Evolutionary conservation across 2,797 vertebrate genomes (phyloP).

Genomic region (Lates japonicus): DNA sequence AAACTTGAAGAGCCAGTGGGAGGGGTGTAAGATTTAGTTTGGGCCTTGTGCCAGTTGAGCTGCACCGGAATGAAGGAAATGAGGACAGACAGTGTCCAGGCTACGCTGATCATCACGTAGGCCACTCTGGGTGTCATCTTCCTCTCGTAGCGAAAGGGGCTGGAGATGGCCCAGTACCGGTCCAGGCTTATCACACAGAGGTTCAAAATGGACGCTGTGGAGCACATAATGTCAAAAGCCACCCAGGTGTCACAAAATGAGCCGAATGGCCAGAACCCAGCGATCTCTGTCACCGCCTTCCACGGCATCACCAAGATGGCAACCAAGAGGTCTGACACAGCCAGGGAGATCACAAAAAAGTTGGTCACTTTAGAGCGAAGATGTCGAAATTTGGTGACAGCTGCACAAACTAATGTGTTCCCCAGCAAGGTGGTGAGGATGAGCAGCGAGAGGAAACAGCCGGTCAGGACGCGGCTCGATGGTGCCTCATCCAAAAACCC

Average conservation of each 20-base stretch:
- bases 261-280: conserved; percentile 98
- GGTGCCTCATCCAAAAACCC: conserved; percentile 89
- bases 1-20: conserved; percentile 71
- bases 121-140: conserved; percentile 99
- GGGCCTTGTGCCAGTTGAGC: conserved; percentile 98
- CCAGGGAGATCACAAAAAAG: conserved; percentile 98
- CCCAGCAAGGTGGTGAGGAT: conserved; percentile 97
- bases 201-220: conserved; percentile 97
- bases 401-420: conserved; percentile 95
- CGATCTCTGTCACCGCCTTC: conserved; percentile 96
- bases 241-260: conserved; percentile 99
- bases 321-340: conserved; percentile 96
- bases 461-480: conserved; percentile 92
- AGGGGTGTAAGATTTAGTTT: conserved; percentile 72
- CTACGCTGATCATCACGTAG: conserved; percentile 94
- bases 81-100: conserved; percentile 96
- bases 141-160: conserved; percentile 97
- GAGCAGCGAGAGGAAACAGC: conserved; percentile 95
- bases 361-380: conserved; percentile 98
- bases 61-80: conserved; percentile 99
- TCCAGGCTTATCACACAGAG: conserved; percentile 98
- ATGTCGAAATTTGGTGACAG: conserved; percentile 96
- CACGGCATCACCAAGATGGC: conserved; percentile 99
- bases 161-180: conserved; percentile 99
- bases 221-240: conserved; percentile 99